A percentile compares a stretch with the other conserved stretches of the same genome.
Conservation (phyloP, 2,797 vertebrate species). For the Xerus rutilus region DNA sequence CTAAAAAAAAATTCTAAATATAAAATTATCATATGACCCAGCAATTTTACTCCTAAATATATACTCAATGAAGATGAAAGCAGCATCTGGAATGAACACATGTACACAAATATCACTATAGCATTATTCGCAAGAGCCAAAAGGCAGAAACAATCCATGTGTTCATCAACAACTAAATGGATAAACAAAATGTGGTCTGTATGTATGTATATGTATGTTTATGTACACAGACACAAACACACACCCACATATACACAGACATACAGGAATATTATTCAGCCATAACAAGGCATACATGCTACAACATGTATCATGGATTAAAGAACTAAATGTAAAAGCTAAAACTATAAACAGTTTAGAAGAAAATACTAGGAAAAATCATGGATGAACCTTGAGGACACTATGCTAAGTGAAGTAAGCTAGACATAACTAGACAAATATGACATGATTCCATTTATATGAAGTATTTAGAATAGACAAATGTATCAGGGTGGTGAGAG, state of each 20-base stretch:
- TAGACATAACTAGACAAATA: not conserved
- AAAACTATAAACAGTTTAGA: too few species aligned
- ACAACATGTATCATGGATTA: not conserved
- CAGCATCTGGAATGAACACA: not conserved
- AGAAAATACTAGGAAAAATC: too few species aligned
- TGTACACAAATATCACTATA: not conserved
- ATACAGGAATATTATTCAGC: not conserved
- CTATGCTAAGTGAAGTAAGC: not conserved
- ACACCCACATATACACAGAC: not conserved
- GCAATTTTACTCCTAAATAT: not conserved
- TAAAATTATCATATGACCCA: slow-evolving; percentile 7
- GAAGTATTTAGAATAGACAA: not conserved
- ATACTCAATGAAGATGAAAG: not conserved
- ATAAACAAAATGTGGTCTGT: not conserved
- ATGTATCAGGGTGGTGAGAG: not conserved
- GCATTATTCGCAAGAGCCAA: not conserved
- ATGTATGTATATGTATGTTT: not conserved
- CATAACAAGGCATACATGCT: not conserved
- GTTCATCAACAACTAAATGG: not conserved
- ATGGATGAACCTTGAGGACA: not conserved
- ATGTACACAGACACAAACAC: too few species aligned
- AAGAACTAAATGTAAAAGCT: too few species aligned
- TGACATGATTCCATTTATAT: not conserved
- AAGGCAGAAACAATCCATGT: not conserved
- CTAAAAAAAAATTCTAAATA: not conserved